phyloP scores from a whole-genome alignment of 1,140 invertebrate genomes.

The Euwallacea fornicatus region DNA sequence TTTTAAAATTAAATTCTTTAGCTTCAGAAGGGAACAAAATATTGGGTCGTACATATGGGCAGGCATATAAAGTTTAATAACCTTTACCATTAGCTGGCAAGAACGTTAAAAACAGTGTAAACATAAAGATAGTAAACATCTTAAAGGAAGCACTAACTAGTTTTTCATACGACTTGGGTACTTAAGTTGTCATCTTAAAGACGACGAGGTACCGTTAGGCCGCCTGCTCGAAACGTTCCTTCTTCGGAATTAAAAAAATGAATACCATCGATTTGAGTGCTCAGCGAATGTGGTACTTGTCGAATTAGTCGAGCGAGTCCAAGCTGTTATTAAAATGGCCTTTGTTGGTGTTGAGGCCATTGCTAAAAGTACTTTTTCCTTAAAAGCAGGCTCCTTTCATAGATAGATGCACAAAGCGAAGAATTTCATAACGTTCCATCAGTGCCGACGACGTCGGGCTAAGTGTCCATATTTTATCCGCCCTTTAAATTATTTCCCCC shows the following conservation, averaged over 20 bases:
- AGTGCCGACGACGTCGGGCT: not conserved
- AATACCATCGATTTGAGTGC: too few species aligned
- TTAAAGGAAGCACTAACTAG: constrained; percentile 31
- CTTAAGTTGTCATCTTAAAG: constrained; percentile 27
- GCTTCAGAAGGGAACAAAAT: too few species aligned
- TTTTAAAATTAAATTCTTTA: too few species aligned
- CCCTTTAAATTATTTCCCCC: constrained; percentile 1
- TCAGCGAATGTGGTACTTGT: too few species aligned
- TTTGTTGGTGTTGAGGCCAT: too few species aligned
- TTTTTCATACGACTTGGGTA: constrained; percentile 24
- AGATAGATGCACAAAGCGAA: not conserved
- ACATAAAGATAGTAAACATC: constrained; percentile 31
- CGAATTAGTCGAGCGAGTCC: too few species aligned
- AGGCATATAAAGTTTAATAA: constrained; percentile 24
- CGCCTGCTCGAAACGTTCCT: too few species aligned
- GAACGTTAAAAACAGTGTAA: constrained; percentile 29
- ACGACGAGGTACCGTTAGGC: constrained; percentile 1
- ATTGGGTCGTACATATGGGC: not conserved
- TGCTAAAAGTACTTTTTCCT: too few species aligned
- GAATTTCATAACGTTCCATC: constrained; percentile 2
- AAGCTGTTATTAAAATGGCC: too few species aligned
- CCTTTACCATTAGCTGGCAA: constrained; percentile 20
- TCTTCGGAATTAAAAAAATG: too few species aligned
- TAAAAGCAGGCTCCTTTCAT: too few species aligned
- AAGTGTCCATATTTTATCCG: constrained; percentile 3